These are phyloP conservation scores for Australoheros facetus DNA, from an alignment of 2,797 vertebrate genomes.

Conservation along the genomic window DNA sequence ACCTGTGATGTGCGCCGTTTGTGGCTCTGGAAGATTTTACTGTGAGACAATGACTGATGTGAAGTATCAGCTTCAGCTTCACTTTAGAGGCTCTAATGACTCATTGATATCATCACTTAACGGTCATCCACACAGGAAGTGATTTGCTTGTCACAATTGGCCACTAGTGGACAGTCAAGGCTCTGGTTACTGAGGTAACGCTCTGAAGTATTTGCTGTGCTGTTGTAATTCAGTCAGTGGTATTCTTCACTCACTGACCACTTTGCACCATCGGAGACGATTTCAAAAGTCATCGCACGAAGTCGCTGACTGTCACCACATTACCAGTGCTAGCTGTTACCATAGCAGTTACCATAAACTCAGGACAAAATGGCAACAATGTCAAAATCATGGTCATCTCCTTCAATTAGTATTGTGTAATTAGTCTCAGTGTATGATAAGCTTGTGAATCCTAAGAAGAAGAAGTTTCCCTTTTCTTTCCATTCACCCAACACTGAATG, in stretches of 20 bases:
- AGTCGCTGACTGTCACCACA: neutral
- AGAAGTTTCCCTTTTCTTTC: neutral
- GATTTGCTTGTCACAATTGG: neutral
- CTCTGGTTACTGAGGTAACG: neutral
- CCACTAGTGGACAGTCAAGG: neutral
- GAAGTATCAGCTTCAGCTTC: neutral
- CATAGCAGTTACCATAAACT: neutral
- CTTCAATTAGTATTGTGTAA: neutral
- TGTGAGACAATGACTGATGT: neutral
- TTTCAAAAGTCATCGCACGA: neutral
- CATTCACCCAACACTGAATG: neutral
- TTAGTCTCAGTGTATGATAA: neutral
- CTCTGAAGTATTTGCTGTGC: too few species aligned
- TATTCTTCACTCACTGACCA: neutral
- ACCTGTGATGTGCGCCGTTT: neutral
- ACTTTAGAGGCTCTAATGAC: neutral
- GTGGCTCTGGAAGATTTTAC: neutral
- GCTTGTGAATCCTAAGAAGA: neutral
- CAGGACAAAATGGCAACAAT: neutral
- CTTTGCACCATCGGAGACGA: neutral
- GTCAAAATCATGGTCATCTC: neutral
- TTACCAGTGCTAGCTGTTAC: neutral
- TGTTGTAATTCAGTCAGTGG: too few species aligned
- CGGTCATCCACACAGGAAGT: fast-evolving
- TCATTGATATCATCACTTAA: fast-evolving